Base-by-base conservation (phyloP, 64 coral and sea anemone genomes). In the Trachythela sp. region DNA sequence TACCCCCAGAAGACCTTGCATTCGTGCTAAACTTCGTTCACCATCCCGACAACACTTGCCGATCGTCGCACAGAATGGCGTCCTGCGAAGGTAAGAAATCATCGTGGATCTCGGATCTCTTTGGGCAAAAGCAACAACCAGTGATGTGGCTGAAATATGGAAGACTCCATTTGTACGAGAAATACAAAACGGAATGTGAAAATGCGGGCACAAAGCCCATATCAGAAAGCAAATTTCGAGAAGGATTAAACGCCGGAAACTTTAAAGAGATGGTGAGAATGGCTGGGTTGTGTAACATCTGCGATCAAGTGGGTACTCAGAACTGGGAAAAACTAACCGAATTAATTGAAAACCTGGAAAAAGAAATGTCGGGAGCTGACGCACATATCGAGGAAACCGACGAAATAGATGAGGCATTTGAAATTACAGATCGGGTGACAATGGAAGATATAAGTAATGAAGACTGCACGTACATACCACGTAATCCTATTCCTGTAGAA, bases 131-230 rank as follows among this genome's bases (percentile, higher is more conserved):
- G 24, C 88, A 77, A 89, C 91, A 92, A 54, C 91, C 39, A 17
- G 91, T 93, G 36, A 76, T 83, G 83, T 80, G 75, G 80, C 60
- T 87, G 36, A 94, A 90, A 72, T 54, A 94, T 30, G 83, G 86
- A 4, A 88, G 80, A 90, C 68, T 27, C 35, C 40, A 38, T 37
- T 31, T 90, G 26, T 94, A 84, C 32, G 33, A 80, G 4, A 72
- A 86, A 70, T 90, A 90, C 24, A 80, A 41, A 83, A 29, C 51
- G 42, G 29, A 84, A 59, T 92, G 91, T 27, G 7, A 34, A 39
- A 24, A 67, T 30, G 87, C 84, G 48, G 48, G 42, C 17, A 86
- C 40, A 42, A 93, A 67, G 85, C 83, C 87, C 10, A 50, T 70
- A 26, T 51, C 54, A 2, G 51, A 59, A 51, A 22, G 80, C 48